Base-by-base conservation (phyloP, 2,797 vertebrate species). In the Tarsius wallacei region DNA sequence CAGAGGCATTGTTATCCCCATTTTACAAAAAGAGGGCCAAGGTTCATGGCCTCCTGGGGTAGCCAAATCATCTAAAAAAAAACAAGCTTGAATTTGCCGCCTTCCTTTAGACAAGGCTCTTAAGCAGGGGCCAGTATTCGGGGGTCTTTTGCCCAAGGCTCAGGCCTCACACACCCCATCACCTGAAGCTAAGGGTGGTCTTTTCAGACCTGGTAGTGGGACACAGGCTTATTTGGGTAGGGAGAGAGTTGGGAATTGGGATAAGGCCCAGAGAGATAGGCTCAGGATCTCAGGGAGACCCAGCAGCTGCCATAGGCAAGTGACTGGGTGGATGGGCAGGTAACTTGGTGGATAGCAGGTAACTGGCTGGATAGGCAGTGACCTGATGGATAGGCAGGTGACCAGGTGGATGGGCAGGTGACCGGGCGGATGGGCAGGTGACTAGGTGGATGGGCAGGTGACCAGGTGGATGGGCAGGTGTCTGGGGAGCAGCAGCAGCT, bases 271-370 rank as follows among this genome's bases (percentile, higher is more conserved):
- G 77, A 57, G 47, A 36, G 55, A 13, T 22, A 33, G 28, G 11
- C 0, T 0, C 7, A 16, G 57, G 61, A 12, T 1, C 0, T 11
- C 64, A 24, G 42, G 49, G 33, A 55, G 49, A 14, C 14, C 22
- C 1, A 4, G 22, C 7, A 36, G 28, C 21, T 21, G 0, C 21
- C 42, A 42, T 42, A 42, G 42, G 42, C 42, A 42, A 6, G 42
- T 42, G 42, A 42, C 42, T 6, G 42, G 42, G 42, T 42, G 42
- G 42, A 42, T 42, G 42, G 42, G 42, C 42, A 42, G 42, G 42
- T 42, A 42, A 42, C 42, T 42, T 42, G 42, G 42, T 42, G 42
- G 42, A 42, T 42, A 42, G 42, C 42, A 42, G 42, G 42, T 42
- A 42, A 42, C n/a, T n/a, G n/a, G n/a, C n/a, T n/a, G n/a, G n/a